Evolutionary conservation across 2,888 invertebrate species (phyloP).

Genomic region (Ophioninae sp.): DNA sequence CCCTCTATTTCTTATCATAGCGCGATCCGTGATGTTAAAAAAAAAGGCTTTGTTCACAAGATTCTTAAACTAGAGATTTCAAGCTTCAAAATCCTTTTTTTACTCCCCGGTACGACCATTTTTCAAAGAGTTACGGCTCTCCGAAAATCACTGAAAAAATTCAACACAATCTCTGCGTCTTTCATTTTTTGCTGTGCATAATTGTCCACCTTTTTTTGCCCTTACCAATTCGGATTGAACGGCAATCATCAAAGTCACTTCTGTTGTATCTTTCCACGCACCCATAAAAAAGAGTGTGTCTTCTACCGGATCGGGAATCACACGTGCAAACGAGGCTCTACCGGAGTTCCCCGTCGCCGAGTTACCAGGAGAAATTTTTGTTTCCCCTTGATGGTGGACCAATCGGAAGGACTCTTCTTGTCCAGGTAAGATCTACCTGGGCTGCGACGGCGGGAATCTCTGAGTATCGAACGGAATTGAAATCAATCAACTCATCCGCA

Average conservation of each 20-base stretch:
- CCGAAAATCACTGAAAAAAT: too few species aligned
- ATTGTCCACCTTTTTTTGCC: not conserved
- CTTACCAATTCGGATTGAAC: not conserved
- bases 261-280: not conserved
- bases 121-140: too few species aligned
- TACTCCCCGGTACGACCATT: too few species aligned
- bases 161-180: too few species aligned
- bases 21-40: too few species aligned
- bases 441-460: not conserved
- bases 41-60: too few species aligned
- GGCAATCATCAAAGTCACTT: not conserved
- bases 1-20: too few species aligned
- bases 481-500: conserved; percentile 51
- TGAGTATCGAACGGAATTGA: not conserved
- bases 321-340: conserved; percentile 88
- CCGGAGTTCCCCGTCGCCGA: conserved; percentile 86
- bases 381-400: conserved; percentile 81
- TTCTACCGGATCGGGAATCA: conserved; percentile 87
- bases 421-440: conserved; percentile 71
- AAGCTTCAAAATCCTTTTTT: too few species aligned
- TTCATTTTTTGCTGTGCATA: not conserved
- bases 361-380: conserved; percentile 90
- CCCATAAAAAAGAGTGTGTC: conserved; percentile 83
- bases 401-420: conserved; percentile 73
- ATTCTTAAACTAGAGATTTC: too few species aligned